Base-by-base conservation (phyloP, 2,113 vertebrate genomes). In the Tyrannus savana region DNA sequence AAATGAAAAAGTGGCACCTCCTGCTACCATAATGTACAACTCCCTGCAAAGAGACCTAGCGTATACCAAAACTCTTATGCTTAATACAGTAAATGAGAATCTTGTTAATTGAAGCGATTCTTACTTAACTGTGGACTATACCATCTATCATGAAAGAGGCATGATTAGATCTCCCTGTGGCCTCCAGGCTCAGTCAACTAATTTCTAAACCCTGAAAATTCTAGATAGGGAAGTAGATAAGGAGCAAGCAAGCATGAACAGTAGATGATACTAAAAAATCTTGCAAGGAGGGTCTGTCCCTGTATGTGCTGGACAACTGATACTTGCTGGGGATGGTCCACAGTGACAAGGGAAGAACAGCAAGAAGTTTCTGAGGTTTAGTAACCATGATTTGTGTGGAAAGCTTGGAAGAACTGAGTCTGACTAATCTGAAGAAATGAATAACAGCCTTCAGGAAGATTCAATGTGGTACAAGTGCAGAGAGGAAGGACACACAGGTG, bases 381-480 rank as follows among this genome's bases (percentile, higher is more conserved):
- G 42, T 84, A 87, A 63, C 18, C 4, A 10, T 56, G 22, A 5
- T 58, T 53, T n/a, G 2, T 58, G 58, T 58, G 75, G 55, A 86
- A 74, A 74, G 28, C 7, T 75, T 93, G 46, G 46, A 72, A 91
- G 47, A 96, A 39, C 6, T 12, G 44, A 50, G 35, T 30, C 25
- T 83, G 3, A 60, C 19, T 59, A 41, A 68, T 42, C 53, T 76
- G 60, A 24, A 72, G 23, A 59, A 93, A 74, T 21, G 14, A 89
- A 5, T 62, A 42, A 23, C 5, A 82, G 22, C 37, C 10, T 88
- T 85, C 41, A 33, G n/a, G n/a, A 28, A 81, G 35, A 35, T 77
- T 77, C 67, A 66, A 14, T 6, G 1, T 5, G 14, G 21, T 72
- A 13, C 0, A 7, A 73, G 33, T 11, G 33, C 0, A 0, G 37